phyloP scores from a whole-genome alignment of 2,797 vertebrate genomes.

The Strix occidentalis region DNA sequence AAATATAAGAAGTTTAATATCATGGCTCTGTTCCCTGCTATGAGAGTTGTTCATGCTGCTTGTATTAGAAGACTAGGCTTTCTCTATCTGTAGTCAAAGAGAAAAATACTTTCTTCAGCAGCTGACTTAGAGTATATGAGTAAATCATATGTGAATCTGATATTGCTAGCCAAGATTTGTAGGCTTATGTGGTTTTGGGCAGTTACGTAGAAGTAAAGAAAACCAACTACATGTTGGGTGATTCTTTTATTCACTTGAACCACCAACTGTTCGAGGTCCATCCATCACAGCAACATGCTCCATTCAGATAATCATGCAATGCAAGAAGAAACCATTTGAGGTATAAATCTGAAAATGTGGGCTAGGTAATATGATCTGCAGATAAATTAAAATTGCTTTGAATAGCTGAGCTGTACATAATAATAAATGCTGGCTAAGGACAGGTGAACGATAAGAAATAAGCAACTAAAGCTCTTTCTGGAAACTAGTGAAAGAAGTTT shows the following conservation, averaged over 20 bases:
- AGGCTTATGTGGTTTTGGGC: background rate
- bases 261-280: background rate
- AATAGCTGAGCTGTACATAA: background rate
- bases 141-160: background rate
- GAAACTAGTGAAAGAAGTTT: background rate
- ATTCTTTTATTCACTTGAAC: background rate
- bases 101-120: background rate
- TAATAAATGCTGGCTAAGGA: background rate
- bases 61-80: background rate
- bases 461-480: background rate
- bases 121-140: background rate
- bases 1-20: background rate
- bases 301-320: background rate
- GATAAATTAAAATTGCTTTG: slow-evolving; percentile 31
- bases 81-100: background rate
- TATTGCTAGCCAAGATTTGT: background rate
- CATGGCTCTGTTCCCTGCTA: background rate
- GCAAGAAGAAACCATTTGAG: background rate
- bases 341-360: background rate
- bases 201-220: background rate
- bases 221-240: background rate
- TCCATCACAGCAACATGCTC: background rate
- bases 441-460: background rate
- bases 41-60: background rate
- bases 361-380: background rate